Evolutionary conservation across 2,113 vertebrate genomes (phyloP), one percentile per base, ranked within the genome.

Genomic region (Corydoras sp.): DNA sequence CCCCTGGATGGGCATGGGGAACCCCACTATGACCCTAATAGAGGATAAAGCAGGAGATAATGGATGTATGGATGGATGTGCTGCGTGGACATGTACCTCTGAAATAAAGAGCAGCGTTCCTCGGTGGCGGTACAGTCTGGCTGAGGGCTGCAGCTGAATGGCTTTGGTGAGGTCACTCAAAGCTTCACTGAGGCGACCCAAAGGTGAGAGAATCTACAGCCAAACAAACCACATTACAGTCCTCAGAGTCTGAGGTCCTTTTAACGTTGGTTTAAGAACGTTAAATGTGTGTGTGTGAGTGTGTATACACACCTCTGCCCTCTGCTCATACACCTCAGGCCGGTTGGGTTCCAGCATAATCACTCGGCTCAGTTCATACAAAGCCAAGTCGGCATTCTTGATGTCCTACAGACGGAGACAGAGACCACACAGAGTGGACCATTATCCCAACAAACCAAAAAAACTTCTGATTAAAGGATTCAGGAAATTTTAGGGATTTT

Each of bases 41-140:
- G n/a, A n/a, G n/a, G n/a, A n/a, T n/a, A n/a, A n/a, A n/a, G n/a
- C n/a, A n/a, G n/a, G n/a, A n/a, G n/a, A n/a, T n/a, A n/a, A n/a
- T 24, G 18, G 18, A 24, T 24, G 18, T 1, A 24, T 24, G 18
- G 18, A 24, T 24, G 18, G 18, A 51, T 51, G 49, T 9, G 11
- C 11, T 51, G 7, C 49, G 35, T 55, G 73, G 30, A 54, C 12
- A 61, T 81, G 85, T 64, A 96, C 97, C 94, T 99, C 97, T n/a
- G 96, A 98, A 68, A 99, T 94, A 85, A 99, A 99, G 79, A 96
- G 86, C 76, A 99, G 89, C 0, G 95, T 98, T 63, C 94, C 96
- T 75, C 97, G 88, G 81, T 98, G 95, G 65, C 94, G 88, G 85
- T 95, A 98, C 18, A 99, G 91, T 12, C 94, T 91, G 7, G 97